Evolutionary conservation across 2,113 vertebrate genomes (phyloP), one percentile per base, ranked within the genome.

Genomic region (Ptilonorhynchus violaceus): DNA sequence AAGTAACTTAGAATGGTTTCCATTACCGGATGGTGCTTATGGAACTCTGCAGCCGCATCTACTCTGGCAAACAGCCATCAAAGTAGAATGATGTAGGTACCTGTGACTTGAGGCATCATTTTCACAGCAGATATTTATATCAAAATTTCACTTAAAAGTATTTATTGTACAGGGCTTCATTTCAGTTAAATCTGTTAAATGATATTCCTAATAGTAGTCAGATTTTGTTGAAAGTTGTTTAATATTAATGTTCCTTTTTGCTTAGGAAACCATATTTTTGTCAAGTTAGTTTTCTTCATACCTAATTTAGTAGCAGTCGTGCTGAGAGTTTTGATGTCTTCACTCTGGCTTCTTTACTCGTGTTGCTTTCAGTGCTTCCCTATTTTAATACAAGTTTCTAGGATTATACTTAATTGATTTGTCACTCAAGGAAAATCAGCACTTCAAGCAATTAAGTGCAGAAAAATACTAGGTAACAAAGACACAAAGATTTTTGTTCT

Each of bases 341-440:
- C 35, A n/a, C 93, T 97, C 67, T 96, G 89, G 59, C 62, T 92
- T 96, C 95, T 97, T 98, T 98, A 97, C 98, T 98, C 97, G 88
- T 72, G 69, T 97, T 98, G 94, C 97, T 98, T 98, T 98, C 97
- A 97, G 75, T 96, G 96, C 76, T 90, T 96, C 62, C 69, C 69
- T 95, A 80, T 96, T 98, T 96, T 85, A 96, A 94, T 96, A 93
- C 88, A 97, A 96, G 94, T 98, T 98, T 98, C 96, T 89, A 88
- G 98, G 85, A 96, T 98, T 97, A 95, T 94, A 96, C 96, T 98
- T 98, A 98, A 98, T 98, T 98, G 97, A 96, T 97, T 98, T 97
- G 97, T 98, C 97, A 98, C 92, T 98, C 96, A 97, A 96, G 89
- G 85, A 97, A 97, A 98, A 98, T 97, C 93, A 97, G 91, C 90